Evolutionary conservation across 1,140 invertebrate species (phyloP), one percentile per base, ranked within the genome.

Genomic region (Portunus trituberculatus): DNA sequence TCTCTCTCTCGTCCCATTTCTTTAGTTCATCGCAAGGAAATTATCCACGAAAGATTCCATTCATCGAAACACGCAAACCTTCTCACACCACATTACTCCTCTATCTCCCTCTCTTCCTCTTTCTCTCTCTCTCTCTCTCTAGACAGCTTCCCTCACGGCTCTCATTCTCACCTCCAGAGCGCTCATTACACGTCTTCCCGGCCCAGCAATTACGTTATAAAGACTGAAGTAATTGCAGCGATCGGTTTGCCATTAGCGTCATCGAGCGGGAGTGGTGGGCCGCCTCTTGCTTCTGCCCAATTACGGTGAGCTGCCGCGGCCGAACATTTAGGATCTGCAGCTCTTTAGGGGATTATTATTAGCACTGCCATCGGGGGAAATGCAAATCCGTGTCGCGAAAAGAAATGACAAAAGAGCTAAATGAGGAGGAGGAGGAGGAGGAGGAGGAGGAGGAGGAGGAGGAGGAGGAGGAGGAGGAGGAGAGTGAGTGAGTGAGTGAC

Each of bases 201-300:
- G 67, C 12, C 67, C 67, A 2, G n/a, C 67, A 76, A 76, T 76
- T 76, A 76, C 67, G 67, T n/a, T 76, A 76, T 76, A 76, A 76
- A 76, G 67, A 76, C 67, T 25, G 10, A 25, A 1, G 67, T 76
- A 76, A 76, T 76, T 76, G n/a, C 67, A n/a, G 67, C 67, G 67
- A 76, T 76, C 67, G 67, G 67, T 76, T 76, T 76, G 67, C 67
- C 67, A 76, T 76, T 76, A 76, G 67, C 67, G 67, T 76, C 67
- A 76, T 76, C 67, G n/a, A 3, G 67, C 25, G 16, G n/a, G n/a
- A 7, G 67, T 76, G 67, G 67, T 76, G 67, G 67, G 67, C 67
- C 16, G 67, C 16, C 67, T 25, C 67, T 8, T 76, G 67, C 67
- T n/a, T 20, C 67, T 76, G 67, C 20, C 67, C 67, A 76, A 76